phyloP scores from a whole-genome alignment of 2,888 invertebrate species.

The Sinelater perroti region DNA sequence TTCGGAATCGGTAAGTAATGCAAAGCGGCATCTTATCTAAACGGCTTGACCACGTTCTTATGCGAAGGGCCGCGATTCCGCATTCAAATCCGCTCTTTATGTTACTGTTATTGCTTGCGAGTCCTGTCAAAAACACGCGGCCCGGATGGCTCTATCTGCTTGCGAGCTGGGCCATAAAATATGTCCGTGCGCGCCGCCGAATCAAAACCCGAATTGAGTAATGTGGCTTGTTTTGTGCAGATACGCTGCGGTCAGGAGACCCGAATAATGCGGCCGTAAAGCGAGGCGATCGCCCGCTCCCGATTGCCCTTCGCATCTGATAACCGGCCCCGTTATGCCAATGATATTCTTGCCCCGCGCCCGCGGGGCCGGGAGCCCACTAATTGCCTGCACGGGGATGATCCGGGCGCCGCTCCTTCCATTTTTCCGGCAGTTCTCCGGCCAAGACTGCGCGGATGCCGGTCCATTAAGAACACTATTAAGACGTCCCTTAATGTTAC shows the following conservation, averaged over 20 bases:
- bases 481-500: conserved; percentile 40
- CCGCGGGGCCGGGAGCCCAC: conserved; percentile 4
- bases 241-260: conserved; percentile 38
- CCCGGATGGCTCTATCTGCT: conserved; percentile 45
- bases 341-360: no score
- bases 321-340: conserved; percentile 35
- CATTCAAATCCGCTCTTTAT: conserved; percentile 58
- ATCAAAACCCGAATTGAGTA: conserved; percentile 45
- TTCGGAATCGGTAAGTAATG: conserved; percentile 52
- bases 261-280: conserved; percentile 39
- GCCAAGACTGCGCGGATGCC: conserved; percentile 16
- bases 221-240: conserved; percentile 42
- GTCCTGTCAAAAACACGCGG: conserved; percentile 59
- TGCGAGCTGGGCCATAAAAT: conserved; percentile 45
- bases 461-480: conserved; percentile 27
- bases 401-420: neutral
- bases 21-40: conserved; percentile 55
- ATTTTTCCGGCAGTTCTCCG: conserved; percentile 14
- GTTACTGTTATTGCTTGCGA: conserved; percentile 59
- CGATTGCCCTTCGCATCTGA: conserved; percentile 34
- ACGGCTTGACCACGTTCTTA: conserved; percentile 58
- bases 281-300: conserved; percentile 34
- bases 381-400: conserved; percentile 13
- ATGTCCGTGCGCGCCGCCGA: conserved; percentile 42
- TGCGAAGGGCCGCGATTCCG: conserved; percentile 49